A percentile compares a stretch with the other conserved stretches of the same genome.
Conservation (phyloP, 2,797 vertebrate genomes). For the Galaxias olidus region DNA sequence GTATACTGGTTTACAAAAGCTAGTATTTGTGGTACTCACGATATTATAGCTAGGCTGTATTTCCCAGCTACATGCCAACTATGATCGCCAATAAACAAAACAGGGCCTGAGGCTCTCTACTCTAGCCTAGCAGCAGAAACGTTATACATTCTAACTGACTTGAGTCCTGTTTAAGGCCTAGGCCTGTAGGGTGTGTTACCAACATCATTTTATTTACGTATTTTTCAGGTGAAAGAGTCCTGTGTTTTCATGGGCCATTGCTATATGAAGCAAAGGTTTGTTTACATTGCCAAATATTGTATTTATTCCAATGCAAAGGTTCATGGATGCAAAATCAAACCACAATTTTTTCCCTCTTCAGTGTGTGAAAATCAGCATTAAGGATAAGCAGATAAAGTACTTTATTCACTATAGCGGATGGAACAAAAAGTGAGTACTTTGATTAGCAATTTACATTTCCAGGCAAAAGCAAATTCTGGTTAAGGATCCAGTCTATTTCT, state of each 20-base stretch:
- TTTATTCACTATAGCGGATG: conserved; percentile 99
- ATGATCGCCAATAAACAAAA: too few relatives aligned
- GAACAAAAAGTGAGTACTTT: conserved; percentile 96
- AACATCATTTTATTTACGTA: conserved; percentile 19
- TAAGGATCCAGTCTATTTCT: too few relatives aligned
- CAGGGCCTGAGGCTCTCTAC: too few relatives aligned
- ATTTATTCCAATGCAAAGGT: neutral
- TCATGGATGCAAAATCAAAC: neutral
- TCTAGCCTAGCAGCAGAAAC: too few relatives aligned
- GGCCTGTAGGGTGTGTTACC: neutral
- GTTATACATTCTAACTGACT: too few relatives aligned
- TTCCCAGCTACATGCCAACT: too few relatives aligned
- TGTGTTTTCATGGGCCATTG: conserved; percentile 99
- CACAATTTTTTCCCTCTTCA: conserved; percentile 57
- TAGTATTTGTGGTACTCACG: too few relatives aligned
- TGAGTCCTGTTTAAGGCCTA: too few relatives aligned
- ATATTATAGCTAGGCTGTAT: too few relatives aligned
- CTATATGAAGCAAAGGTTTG: conserved; percentile 98
- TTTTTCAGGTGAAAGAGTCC: conserved; percentile 93
- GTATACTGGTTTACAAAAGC: too few relatives aligned
- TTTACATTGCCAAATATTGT: conserved; percentile 2
- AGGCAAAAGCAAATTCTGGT: too few relatives aligned
- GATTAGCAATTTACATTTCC: neutral
- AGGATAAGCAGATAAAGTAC: conserved; percentile 99
- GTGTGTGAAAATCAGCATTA: conserved; percentile 98